A percentile compares a stretch with the other conserved stretches of the same genome.
These are phyloP conservation scores for Pleuronectes platessa DNA, from an alignment of 2,113 vertebrate genomes.

Conservation along the genomic window DNA sequence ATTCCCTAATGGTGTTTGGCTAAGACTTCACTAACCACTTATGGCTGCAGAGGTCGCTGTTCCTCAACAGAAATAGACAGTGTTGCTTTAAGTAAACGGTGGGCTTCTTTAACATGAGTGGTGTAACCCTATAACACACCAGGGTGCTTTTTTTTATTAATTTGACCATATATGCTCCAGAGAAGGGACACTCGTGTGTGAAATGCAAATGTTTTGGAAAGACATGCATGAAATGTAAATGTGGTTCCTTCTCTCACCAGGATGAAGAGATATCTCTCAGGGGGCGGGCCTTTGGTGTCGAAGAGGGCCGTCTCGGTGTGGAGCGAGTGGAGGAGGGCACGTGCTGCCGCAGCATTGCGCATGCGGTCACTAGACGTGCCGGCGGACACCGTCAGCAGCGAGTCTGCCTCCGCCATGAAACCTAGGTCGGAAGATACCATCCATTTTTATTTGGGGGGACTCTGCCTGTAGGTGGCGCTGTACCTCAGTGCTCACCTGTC, in stretches of 20 bases:
- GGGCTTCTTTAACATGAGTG: too few species aligned
- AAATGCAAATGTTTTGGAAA: not conserved
- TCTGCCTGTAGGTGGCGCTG: not conserved
- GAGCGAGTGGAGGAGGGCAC: slow-evolving; percentile 77
- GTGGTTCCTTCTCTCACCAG: slow-evolving; percentile 74
- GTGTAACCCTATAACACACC: too few species aligned
- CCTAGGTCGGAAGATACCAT: slow-evolving; percentile 62
- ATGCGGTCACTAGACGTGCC: slow-evolving; percentile 81
- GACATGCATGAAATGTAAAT: not conserved
- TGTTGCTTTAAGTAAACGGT: too few species aligned
- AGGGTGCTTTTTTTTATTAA: too few species aligned
- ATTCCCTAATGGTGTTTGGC: too few species aligned
- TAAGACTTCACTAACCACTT: too few species aligned
- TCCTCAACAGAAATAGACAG: too few species aligned
- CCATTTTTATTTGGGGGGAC: not conserved
- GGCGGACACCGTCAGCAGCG: slow-evolving; percentile 81
- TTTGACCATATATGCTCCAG: too few species aligned
- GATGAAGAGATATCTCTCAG: slow-evolving; percentile 89
- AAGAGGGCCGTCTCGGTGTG: slow-evolving; percentile 84
- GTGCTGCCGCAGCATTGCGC: slow-evolving; percentile 78
- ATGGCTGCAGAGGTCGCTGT: too few species aligned
- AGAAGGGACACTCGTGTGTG: too few species aligned
- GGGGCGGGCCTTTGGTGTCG: slow-evolving; percentile 74
- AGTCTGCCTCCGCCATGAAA: slow-evolving; percentile 85
- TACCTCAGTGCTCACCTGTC: not conserved